Base-by-base conservation (phyloP, 30 jellyfish, hydroid and myxozoan genomes). In the Turritopsis rubra region DNA sequence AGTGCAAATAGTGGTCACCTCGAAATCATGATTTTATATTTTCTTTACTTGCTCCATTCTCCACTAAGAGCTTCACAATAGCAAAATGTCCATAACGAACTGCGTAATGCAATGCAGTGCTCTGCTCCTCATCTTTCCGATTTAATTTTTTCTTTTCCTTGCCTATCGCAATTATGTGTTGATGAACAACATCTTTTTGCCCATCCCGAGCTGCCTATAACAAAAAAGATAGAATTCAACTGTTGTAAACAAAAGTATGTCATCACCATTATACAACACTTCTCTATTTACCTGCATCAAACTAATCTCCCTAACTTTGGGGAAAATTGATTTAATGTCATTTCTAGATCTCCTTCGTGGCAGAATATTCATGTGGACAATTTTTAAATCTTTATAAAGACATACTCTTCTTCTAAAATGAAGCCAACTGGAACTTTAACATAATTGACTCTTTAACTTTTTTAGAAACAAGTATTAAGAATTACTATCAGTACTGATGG, bases 181-280 rank as follows among this genome's bases (percentile, higher is more conserved):
- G 79, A 52, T 71, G 83, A 1, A 95, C 97, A 68, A 95, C 83
- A 60, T 95, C 95, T 20, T 83, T 70, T 53, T 93, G 80, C 7
- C 99, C 99, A 85, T 95, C 99, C 65, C 99, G 88, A 7, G 97
- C 96, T 13, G 99, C 99, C 99, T 95, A 53, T n/a, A 68, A n/a
- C 77, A 68, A 17, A 68, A 23, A 68, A 7, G 9, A 68, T 68
- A 0, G 19, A 68, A 9, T 8, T n/a, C 22, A 68, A 68, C 31
- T 8, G 30, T 7, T 19, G 9, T 0, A 68, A 68, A 68, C 77
- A 68, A 68, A 68, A 68, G n/a, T n/a, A n/a, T n/a, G n/a, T n/a
- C n/a, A 68, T 0, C 9, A 9, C 21, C 77, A 68, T 68, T 0
- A 8, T n/a, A 68, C 77, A 68, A 68, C 31, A 68, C 77, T 27